These are phyloP conservation scores for Hormiphora californensis DNA, from an alignment of 37 sponge, comb jelly and placozoan genomes.

Conservation along the genomic window DNA sequence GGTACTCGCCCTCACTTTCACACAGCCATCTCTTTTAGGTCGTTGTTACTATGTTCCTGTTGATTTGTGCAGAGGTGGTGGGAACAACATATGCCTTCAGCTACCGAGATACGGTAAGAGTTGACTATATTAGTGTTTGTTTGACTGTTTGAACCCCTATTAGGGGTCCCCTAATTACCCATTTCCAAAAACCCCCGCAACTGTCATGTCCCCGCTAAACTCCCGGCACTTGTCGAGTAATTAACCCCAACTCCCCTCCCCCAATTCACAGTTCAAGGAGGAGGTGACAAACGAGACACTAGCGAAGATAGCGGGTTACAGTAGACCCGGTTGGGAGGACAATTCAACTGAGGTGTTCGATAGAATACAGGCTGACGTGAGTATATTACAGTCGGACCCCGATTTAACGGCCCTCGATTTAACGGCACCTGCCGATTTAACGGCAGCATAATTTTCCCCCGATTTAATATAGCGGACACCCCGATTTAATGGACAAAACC, in stretches of 20 bases:
- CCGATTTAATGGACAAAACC: too few relatives aligned
- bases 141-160: background rate
- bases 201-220: too few relatives aligned
- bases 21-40: background rate
- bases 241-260: too few relatives aligned
- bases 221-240: too few relatives aligned
- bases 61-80: background rate
- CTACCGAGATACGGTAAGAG: constrained; percentile 7
- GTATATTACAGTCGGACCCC: too few relatives aligned
- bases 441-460: too few relatives aligned
- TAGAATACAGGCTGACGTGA: background rate
- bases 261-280: background rate
- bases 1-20: too few relatives aligned
- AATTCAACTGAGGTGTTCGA: constrained; percentile 11
- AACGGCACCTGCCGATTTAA: too few relatives aligned
- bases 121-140: background rate
- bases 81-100: background rate
- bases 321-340: background rate
- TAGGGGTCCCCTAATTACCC: background rate
- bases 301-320: background rate
- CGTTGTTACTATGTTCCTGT: constrained; percentile 13
- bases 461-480: too few relatives aligned
- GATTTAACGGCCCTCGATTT: too few relatives aligned
- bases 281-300: background rate
- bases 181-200: too few relatives aligned